Conservation (phyloP, 2,797 vertebrate genomes). For the Hydrolagus colliei region DNA sequence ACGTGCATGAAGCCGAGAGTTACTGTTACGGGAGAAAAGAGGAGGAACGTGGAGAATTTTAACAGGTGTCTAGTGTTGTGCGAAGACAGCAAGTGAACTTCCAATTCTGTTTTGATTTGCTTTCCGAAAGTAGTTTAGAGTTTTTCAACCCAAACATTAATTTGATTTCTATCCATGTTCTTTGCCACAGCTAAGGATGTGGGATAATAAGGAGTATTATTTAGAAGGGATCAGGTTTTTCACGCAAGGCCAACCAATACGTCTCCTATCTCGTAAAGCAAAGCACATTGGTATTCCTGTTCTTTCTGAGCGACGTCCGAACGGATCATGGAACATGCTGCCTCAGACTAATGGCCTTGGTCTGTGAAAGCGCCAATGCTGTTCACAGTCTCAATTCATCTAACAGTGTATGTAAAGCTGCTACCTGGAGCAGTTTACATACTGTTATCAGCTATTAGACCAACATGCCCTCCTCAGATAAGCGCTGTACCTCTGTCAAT, state of each 20-base stretch:
- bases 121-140: not conserved
- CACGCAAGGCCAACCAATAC: not conserved
- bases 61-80: not conserved
- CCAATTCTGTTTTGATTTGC: not conserved
- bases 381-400: not conserved
- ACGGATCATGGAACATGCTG: not conserved
- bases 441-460: not conserved
- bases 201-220: not conserved
- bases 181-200: not conserved
- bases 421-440: not conserved
- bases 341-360: not conserved
- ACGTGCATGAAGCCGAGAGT: not conserved
- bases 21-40: not conserved
- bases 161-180: not conserved
- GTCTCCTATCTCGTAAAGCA: not conserved
- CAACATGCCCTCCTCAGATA: not conserved
- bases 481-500: not conserved
- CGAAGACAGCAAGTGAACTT: not conserved
- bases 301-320: not conserved
- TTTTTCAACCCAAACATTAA: conserved; percentile 1
- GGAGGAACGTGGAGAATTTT: not conserved
- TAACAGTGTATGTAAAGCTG: not conserved
- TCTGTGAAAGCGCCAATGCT: not conserved
- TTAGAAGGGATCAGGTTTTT: not conserved
- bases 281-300: not conserved